A percentile compares a stretch with the other conserved stretches of the same genome.
These are phyloP conservation scores for Rhamphomyia laevipes DNA, from an alignment of 2,888 invertebrate genomes.

Conservation along the genomic window DNA sequence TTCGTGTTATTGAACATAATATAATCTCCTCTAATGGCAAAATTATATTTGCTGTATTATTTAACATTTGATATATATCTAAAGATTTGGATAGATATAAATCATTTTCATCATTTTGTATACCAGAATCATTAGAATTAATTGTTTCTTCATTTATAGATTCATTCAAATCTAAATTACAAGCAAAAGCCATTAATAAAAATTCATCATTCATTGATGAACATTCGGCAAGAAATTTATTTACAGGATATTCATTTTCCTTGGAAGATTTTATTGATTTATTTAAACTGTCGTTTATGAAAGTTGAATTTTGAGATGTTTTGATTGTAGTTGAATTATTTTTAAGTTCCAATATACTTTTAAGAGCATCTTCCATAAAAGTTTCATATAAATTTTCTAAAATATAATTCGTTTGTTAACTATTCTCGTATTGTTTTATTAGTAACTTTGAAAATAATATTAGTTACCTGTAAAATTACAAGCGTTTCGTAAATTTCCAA, in stretches of 20 bases:
- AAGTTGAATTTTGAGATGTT: no score
- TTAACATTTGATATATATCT: constrained; percentile 18
- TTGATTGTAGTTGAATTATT: background rate
- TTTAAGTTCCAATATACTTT: constrained; percentile 1
- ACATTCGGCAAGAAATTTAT: constrained; percentile 8
- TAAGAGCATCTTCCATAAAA: constrained; percentile 21
- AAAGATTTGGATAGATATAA: constrained; percentile 3
- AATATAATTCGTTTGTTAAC: no score
- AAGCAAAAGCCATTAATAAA: constrained; percentile 23
- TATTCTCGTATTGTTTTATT: no score
- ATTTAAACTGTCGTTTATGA: no score
- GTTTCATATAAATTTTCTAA: constrained; percentile 23
- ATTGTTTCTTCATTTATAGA: constrained; percentile 11
- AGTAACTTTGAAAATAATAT: background rate
- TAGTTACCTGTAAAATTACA: constrained; percentile 18
- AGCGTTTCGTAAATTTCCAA: constrained; percentile 25
- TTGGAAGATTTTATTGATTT: background rate
- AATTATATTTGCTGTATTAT: constrained; percentile 23
- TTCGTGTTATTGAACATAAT: constrained; percentile 31
- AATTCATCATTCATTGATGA: constrained; percentile 24
- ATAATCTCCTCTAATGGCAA: constrained; percentile 38
- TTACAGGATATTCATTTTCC: background rate
- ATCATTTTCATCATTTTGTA: constrained; percentile 1
- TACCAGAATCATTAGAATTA: constrained; percentile 11
- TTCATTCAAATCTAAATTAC: constrained; percentile 14